These are phyloP conservation scores for Tetrax tetrax DNA, from an alignment of 2,113 vertebrate species.

Conservation along the genomic window DNA sequence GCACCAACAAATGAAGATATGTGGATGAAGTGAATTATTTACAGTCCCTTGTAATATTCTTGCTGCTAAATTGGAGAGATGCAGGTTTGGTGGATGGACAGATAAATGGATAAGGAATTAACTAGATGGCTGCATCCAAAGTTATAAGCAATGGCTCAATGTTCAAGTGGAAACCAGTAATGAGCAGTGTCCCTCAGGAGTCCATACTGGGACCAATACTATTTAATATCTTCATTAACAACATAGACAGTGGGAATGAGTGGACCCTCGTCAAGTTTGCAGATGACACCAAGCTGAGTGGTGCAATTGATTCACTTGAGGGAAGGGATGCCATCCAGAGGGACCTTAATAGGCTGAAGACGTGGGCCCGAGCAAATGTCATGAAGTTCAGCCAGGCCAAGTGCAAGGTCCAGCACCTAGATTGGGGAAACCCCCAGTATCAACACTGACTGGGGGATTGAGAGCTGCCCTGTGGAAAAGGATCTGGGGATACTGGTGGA, in stretches of 20 bases:
- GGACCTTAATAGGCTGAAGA: neutral
- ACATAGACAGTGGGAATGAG: neutral
- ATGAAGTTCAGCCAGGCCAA: neutral
- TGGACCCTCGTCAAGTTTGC: neutral
- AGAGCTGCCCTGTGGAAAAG: neutral
- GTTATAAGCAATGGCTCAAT: neutral
- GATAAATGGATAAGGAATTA: neutral
- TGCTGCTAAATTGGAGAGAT: neutral
- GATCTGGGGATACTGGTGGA: neutral
- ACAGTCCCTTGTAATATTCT: neutral
- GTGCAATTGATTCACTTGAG: too few relatives aligned
- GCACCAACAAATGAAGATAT: neutral
- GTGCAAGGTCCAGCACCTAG: neutral
- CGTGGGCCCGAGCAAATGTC: neutral
- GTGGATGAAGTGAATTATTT: neutral
- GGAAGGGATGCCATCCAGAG: neutral
- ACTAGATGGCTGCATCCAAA: neutral
- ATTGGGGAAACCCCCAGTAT: neutral
- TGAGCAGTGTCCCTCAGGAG: too few relatives aligned
- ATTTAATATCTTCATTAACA: too few relatives aligned
- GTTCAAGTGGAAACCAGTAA: too few relatives aligned
- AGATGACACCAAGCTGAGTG: neutral
- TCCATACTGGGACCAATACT: too few relatives aligned
- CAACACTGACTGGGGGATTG: neutral
- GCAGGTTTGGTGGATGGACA: neutral